Evolutionary conservation across 2,113 vertebrate species (phyloP).

Genomic region (Calonectris borealis): DNA sequence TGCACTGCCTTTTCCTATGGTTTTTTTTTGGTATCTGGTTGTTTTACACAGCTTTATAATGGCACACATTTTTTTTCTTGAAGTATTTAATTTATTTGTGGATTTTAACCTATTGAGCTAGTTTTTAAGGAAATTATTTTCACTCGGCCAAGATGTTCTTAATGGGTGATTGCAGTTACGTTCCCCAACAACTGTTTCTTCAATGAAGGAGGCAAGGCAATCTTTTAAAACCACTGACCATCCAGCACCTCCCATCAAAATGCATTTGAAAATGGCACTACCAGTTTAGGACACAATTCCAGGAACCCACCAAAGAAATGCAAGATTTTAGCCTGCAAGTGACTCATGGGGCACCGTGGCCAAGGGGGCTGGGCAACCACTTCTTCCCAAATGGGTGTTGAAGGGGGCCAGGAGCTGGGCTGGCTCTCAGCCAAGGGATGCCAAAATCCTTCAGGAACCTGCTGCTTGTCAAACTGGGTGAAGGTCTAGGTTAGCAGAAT

Average conservation of each 20-base stretch:
- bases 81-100: neutral
- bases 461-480: neutral
- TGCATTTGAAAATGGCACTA: neutral
- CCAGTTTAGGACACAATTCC: neutral
- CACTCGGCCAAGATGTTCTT: neutral
- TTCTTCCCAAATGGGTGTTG: neutral
- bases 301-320: neutral
- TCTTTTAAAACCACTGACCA: neutral
- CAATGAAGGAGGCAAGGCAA: neutral
- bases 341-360: rapidly evolving
- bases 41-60: neutral
- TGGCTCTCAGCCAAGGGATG: neutral
- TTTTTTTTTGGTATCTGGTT: neutral
- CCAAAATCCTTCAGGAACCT: neutral
- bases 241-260: neutral
- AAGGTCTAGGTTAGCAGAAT: neutral
- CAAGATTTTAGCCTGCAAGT: neutral
- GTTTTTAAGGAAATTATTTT: neutral
- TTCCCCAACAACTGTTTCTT: neutral
- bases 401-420: neutral
- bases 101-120: neutral
- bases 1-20: neutral
- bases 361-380: neutral
- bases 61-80: rapidly evolving
- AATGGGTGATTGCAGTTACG: neutral